Percentiles rank a stretch among this genome's conserved stretches.
These are phyloP conservation scores for Heliconius aoede DNA, from an alignment of 2,888 invertebrate genomes.

Conservation along the genomic window DNA sequence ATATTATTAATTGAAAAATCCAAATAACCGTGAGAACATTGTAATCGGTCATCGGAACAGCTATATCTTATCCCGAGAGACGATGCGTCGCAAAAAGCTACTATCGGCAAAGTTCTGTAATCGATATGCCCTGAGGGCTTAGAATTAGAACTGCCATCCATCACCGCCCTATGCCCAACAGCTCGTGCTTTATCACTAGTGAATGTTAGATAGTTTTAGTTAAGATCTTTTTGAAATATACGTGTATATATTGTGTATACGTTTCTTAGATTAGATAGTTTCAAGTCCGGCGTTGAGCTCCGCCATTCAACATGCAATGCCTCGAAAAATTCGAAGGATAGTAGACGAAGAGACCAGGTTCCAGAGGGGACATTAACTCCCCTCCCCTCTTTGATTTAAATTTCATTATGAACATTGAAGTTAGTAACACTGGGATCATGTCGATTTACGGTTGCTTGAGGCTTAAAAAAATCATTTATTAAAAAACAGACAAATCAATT, in stretches of 20 bases:
- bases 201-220: slow-evolving; percentile 75
- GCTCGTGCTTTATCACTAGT: slow-evolving; percentile 80
- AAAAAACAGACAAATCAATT: no score
- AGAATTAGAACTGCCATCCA: slow-evolving; percentile 83
- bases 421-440: no score
- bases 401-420: no score
- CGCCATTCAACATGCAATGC: slow-evolving; percentile 25
- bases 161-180: slow-evolving; percentile 81
- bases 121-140: slow-evolving; percentile 83
- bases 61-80: slow-evolving; percentile 60
- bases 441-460: no score
- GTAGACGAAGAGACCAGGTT: no score
- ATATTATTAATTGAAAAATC: not conserved
- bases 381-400: no score
- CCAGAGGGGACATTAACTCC: no score
- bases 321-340: not conserved
- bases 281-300: not conserved
- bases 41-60: slow-evolving; percentile 43
- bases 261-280: not conserved
- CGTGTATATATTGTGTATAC: not conserved
- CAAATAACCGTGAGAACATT: slow-evolving; percentile 33
- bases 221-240: slow-evolving; percentile 35
- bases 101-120: slow-evolving; percentile 73
- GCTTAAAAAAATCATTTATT: no score
- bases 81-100: slow-evolving; percentile 75